Evolutionary conservation across 2,797 vertebrate genomes (phyloP), one percentile per base, ranked within the genome.

Genomic region (Fistularia tabacaria): DNA sequence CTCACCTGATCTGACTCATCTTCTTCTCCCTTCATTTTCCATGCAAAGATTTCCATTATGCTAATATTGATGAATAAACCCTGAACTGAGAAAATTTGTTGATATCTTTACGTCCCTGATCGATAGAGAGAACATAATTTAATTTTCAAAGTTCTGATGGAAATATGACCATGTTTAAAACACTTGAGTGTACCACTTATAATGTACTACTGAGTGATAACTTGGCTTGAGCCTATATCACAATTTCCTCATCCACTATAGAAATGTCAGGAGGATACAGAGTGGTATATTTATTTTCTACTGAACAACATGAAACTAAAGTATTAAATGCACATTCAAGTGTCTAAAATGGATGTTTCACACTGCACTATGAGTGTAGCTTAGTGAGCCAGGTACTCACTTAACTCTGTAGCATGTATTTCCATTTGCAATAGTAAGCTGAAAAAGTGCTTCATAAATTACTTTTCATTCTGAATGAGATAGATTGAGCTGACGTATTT

Each of bases 41-140:
- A 38, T 51, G 62, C 64, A 66, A 81, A 60, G 51, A 51, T 64
- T 63, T 61, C 61, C 57, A 80, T 82, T 74, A 74, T 64, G 62
- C 64, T 60, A 64, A 78, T 65, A 41, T 39, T 36, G 46, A 9
- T 9, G 7, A 74, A 68, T 72, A 42, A 63, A 63, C 67, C 66
- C 49, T 36, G 43, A 66, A 66, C 66, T 1, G 0, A 49, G 36
- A 10, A 10, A 25, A 25, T 49, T 14, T 13, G 41, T 37, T 46
- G 14, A 38, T 1, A 37, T 59, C 54, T n/a, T n/a, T 50, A 60
- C 59, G 49, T 42, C 25, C 8, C 0, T 0, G 9, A 40, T 46
- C 54, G 15, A 48, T 38, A 39, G 11, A 38, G n/a, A 37, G 25
- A 13, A 12, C 40, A 59, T 50, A 63, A 25, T 51, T 62, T 71